Evolutionary conservation across 1,140 invertebrate species (phyloP).

Genomic region (Rhagoletis pomonella): DNA sequence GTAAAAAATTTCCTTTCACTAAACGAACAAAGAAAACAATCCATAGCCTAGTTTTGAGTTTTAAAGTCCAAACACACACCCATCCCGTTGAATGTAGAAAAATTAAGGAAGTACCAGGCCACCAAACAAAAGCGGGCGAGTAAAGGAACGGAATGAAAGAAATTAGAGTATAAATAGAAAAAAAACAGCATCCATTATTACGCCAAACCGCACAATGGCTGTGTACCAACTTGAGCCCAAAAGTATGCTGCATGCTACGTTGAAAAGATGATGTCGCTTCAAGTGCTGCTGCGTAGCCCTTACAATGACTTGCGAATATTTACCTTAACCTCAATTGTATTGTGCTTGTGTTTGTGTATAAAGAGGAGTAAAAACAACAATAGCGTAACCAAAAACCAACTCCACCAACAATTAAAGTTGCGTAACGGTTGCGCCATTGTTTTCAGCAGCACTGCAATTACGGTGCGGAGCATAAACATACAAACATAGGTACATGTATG

Average conservation of each 20-base stretch:
- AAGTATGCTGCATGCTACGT: conserved; percentile 2
- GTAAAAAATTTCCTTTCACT: too few species aligned
- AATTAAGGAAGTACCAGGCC: conserved; percentile 5
- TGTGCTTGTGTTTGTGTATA: background rate
- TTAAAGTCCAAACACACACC: background rate
- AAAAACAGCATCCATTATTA: background rate
- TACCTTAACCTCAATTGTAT: conserved; percentile 49
- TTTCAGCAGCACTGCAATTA: conserved; percentile 36
- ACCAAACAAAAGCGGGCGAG: background rate
- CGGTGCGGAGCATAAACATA: background rate
- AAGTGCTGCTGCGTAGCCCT: background rate
- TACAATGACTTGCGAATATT: conserved; percentile 44
- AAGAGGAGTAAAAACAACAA: conserved; percentile 1
- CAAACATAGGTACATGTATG: background rate
- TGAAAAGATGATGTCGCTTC: background rate
- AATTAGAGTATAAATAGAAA: background rate
- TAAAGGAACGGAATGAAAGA: background rate
- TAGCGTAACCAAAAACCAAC: background rate
- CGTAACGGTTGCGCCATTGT: conserved; percentile 36
- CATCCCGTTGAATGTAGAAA: background rate
- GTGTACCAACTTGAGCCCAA: conserved; percentile 5
- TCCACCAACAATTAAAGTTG: conserved; percentile 36
- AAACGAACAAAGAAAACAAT: background rate
- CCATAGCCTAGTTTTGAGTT: background rate
- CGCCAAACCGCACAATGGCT: background rate